Conservation (phyloP, 2,888 invertebrate genomes). For the Celastrina argiolus region DNA sequence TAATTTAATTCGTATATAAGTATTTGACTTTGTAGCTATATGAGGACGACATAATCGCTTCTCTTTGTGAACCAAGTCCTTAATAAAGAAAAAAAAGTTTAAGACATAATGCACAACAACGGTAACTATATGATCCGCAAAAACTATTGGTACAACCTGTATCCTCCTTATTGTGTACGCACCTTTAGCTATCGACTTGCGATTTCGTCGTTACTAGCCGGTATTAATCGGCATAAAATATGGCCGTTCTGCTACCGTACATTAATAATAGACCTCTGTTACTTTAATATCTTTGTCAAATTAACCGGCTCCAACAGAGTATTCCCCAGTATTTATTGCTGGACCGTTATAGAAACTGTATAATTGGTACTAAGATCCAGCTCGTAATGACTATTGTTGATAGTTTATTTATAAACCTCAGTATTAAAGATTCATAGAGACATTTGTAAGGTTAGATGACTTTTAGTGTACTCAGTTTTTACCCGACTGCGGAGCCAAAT, state of each 20-base stretch:
- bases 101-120: too few species aligned
- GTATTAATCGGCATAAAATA: conserved; percentile 21
- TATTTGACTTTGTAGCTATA: too few species aligned
- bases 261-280: conserved; percentile 21
- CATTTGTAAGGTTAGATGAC: background rate
- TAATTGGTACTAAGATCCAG: conserved; percentile 18
- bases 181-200: background rate
- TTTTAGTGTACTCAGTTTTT: too few species aligned
- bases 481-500: too few species aligned
- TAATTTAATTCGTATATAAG: too few species aligned
- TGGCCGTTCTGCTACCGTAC: conserved; percentile 17
- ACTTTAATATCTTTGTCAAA: conserved; percentile 22
- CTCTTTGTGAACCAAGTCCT: too few species aligned
- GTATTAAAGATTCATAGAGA: background rate
- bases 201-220: conserved; percentile 3
- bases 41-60: too few species aligned
- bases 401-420: conserved; percentile 2
- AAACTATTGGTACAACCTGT: too few species aligned
- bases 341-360: conserved; percentile 16
- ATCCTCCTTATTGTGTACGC: background rate
- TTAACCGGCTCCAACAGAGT: conserved; percentile 14
- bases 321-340: conserved; percentile 12
- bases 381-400: conserved; percentile 11
- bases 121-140: too few species aligned
- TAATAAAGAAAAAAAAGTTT: too few species aligned